Evolutionary conservation across 2,888 invertebrate species (phyloP), one percentile per base, ranked within the genome.

Genomic region (Linnaemya tessellans): DNA sequence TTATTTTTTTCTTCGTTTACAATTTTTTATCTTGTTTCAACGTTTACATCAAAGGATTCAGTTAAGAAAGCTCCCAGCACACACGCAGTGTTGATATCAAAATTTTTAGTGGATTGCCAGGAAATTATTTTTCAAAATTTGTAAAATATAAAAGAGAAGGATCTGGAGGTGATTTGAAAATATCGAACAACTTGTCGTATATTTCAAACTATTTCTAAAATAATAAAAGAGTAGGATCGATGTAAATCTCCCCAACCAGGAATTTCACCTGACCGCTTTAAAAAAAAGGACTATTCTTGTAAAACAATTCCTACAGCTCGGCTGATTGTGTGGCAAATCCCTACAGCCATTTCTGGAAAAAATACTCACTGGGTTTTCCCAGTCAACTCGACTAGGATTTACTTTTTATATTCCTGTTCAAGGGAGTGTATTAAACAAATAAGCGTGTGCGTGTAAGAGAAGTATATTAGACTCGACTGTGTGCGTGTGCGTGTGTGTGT

Each of bases 41-140:
- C n/a, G 13, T 78, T 68, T 68, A 68, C 77, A 49, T 68, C 67
- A 78, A 78, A 78, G 77, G 67, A 68, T 38, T 58, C 22, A 35
- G 68, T 9, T 41, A 11, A 41, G 11, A 60, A 56, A 54, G 11
- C 3, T 11, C 56, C 56, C 56, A 56, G 56, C n/a, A 56, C 10
- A 56, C 56, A 56, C 15, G 20, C 46, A 4, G 46, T 15, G 15
- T 5, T 9, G 49, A 18, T 20, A 9, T 20, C 20, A 20, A 7
- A 49, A 4, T 49, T 49, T n/a, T n/a, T n/a, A n/a, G n/a, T n/a
- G n/a, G n/a, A n/a, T n/a, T 22, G 20, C 20, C 20, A 11, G 11
- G 1, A 10, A 11, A 9, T 20, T 22, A 51, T 22, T 22, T 11
- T 3, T 51, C 1, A n/a, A n/a, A 7, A n/a, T 46, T 46, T 15